phyloP scores from a whole-genome alignment of 2,797 vertebrate species.

The Macropodus opercularis region DNA sequence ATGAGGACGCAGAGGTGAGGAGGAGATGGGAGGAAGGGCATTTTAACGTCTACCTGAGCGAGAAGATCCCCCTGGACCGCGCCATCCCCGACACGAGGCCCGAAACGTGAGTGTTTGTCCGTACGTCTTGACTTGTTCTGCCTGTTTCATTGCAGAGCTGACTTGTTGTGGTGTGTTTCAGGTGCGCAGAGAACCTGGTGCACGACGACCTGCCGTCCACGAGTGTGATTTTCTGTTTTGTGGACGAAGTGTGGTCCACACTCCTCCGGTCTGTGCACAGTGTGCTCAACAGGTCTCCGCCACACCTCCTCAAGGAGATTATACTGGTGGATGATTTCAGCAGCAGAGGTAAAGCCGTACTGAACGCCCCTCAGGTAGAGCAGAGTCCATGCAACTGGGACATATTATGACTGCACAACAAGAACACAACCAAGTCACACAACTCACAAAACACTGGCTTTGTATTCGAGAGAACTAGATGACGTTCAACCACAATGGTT shows the following conservation, averaged over 20 bases:
- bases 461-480: background rate
- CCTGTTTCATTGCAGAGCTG: background rate
- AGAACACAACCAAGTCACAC: no score
- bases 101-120: slow-evolving; percentile 80
- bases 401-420: background rate
- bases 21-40: slow-evolving; percentile 93
- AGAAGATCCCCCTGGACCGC: slow-evolving; percentile 93
- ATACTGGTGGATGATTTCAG: slow-evolving; percentile 97
- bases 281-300: slow-evolving; percentile 92
- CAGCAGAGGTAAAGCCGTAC: slow-evolving; percentile 83
- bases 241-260: slow-evolving; percentile 98
- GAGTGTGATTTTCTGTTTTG: slow-evolving; percentile 95
- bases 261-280: slow-evolving; percentile 95
- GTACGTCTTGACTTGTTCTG: background rate
- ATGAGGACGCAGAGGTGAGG: slow-evolving; percentile 83
- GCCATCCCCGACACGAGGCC: slow-evolving; percentile 93
- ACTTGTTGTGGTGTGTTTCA: slow-evolving; percentile 45
- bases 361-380: background rate
- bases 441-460: background rate
- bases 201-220: slow-evolving; percentile 89
- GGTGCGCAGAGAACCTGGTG: slow-evolving; percentile 86
- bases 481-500: background rate
- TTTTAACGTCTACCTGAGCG: slow-evolving; percentile 96
- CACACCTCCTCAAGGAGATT: slow-evolving; percentile 89
- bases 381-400: no score